A percentile compares a stretch with the other conserved stretches of the same genome.
These are phyloP conservation scores for Porites cylindrica DNA, from an alignment of 92 coral and sea anemone species.

Conservation along the genomic window DNA sequence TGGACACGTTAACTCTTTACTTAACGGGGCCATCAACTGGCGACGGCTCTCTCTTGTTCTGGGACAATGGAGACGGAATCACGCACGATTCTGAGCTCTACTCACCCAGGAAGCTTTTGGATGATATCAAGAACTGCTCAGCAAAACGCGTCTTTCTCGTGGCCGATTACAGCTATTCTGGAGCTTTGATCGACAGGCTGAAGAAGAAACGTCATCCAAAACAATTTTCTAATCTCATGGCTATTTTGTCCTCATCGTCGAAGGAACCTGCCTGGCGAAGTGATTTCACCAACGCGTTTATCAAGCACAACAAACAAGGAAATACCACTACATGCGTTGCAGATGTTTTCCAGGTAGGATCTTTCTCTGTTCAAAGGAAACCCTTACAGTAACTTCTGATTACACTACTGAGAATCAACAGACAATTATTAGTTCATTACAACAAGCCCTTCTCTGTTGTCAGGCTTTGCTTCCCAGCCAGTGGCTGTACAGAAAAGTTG, in stretches of 20 bases:
- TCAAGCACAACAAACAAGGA: constrained; percentile 53
- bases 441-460: too few species aligned
- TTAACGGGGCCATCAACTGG: constrained; percentile 91
- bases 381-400: too few species aligned
- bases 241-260: constrained; percentile 66
- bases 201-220: constrained; percentile 39
- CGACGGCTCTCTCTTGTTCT: constrained; percentile 91
- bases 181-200: constrained; percentile 75
- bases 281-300: constrained; percentile 71
- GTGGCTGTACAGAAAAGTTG: too few species aligned
- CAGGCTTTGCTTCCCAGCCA: too few species aligned
- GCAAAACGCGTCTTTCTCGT: constrained; percentile 84
- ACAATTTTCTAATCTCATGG: constrained; percentile 48
- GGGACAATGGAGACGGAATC: constrained; percentile 91
- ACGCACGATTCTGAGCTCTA: constrained; percentile 84
- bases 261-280: constrained; percentile 76
- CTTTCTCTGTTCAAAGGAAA: too few species aligned
- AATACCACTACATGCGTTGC: constrained; percentile 53
- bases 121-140: constrained; percentile 83
- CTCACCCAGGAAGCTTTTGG: constrained; percentile 76
- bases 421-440: too few species aligned
- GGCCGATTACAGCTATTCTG: constrained; percentile 97
- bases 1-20: constrained; percentile 87
- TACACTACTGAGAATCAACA: too few species aligned
- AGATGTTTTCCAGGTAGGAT: constrained; percentile 74